Evolutionary conservation across 2,113 vertebrate genomes (phyloP).

Genomic region (Falcunculus frontatus): DNA sequence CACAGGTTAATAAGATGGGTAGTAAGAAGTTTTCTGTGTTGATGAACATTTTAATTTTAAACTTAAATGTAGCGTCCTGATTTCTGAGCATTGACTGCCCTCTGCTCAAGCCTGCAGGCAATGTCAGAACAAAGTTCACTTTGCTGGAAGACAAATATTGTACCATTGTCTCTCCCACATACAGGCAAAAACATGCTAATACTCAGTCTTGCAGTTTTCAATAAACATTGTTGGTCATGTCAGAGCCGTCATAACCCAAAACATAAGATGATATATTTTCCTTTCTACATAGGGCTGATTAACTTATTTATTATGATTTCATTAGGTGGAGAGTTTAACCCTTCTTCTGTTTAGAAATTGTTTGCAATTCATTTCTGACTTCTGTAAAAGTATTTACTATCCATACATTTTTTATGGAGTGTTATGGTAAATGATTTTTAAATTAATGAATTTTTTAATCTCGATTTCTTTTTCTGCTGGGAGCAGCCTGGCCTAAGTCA

Average conservation of each 20-base stretch:
- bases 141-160: background rate
- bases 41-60: background rate
- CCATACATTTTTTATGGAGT: background rate
- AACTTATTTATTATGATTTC: background rate
- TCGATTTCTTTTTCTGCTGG: background rate
- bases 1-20: background rate
- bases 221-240: background rate
- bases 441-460: background rate
- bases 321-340: background rate
- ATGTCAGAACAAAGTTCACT: background rate
- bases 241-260: background rate
- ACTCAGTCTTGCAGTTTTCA: background rate
- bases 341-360: background rate
- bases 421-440: background rate
- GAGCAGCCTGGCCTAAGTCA: background rate
- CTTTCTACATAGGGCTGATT: background rate
- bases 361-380: background rate
- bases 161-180: background rate
- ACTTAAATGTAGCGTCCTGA: background rate
- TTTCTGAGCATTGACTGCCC: background rate
- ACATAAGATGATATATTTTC: background rate
- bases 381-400: background rate
- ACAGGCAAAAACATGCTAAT: background rate
- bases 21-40: background rate
- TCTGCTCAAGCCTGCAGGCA: background rate